Percentiles rank a stretch among this genome's conserved stretches.
phyloP scores from a whole-genome alignment of 2,113 vertebrate species.

The Ptilorrhoa leucosticta region DNA sequence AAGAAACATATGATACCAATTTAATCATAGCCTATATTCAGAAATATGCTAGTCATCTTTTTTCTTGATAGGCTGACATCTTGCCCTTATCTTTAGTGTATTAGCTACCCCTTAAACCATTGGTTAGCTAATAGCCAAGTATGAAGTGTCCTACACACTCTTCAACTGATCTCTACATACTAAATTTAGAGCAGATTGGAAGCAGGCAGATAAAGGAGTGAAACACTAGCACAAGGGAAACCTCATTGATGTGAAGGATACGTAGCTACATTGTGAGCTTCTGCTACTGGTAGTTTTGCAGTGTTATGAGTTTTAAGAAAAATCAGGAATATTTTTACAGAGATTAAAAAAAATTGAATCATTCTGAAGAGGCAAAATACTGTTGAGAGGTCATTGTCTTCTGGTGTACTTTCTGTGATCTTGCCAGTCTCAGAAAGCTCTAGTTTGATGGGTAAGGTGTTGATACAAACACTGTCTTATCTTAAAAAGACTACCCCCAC shows the following conservation, averaged over 20 bases:
- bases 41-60: conserved; percentile 49
- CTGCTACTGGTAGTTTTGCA: background rate
- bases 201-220: conserved; percentile 17
- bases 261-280: background rate
- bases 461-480: accelerated
- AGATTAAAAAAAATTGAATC: background rate
- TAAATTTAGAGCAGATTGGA: conserved; percentile 77
- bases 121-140: conserved; percentile 46
- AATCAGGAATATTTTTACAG: background rate
- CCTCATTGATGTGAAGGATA: background rate
- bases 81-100: conserved; percentile 64
- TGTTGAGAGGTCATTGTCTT: background rate
- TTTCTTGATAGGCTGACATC: conserved; percentile 33
- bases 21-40: conserved; percentile 40
- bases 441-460: background rate
- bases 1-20: background rate
- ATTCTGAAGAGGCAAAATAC: background rate
- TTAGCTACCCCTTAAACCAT: conserved; percentile 46
- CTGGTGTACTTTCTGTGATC: background rate
- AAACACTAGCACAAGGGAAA: background rate
- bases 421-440: background rate
- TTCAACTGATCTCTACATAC: conserved; percentile 64
- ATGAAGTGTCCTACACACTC: conserved; percentile 74
- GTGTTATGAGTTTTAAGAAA: accelerated
- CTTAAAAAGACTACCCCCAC: background rate